Base-by-base conservation (phyloP, 2,888 invertebrate genomes). In the Salticus scenicus region DNA sequence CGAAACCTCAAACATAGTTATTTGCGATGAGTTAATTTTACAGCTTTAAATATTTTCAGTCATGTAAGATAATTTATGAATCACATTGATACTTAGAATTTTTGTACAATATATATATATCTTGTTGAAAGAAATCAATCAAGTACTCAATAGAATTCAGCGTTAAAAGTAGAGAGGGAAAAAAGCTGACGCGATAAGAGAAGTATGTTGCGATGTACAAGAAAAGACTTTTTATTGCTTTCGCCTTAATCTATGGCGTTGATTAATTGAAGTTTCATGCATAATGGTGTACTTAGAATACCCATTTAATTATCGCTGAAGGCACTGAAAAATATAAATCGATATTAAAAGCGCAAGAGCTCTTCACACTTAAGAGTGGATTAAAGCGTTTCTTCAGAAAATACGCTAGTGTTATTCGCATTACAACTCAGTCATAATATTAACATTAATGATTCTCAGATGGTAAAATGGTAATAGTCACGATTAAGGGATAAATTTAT, bases 141-240 rank as follows among this genome's bases (percentile, higher is more conserved):
- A 47, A 47, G 10, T 17, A 2, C 47, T 47, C 47, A 10, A n/a
- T 12, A 47, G 47, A 47, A 47, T 47, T n/a, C 10, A 17, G 47
- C 47, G n/a, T 47, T 47, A 47, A 7, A 17, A 17, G 47, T 12
- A 47, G n/a, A n/a, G n/a, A n/a, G n/a, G n/a, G n/a, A 47, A 47
- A 12, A 47, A 47, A 17, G 17, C 37, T 12, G 7, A 12, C 37
- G 37, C 37, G 37, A 37, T 37, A 47, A 47, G 17, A n/a, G n/a
- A 47, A 47, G 17, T 47, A n/a, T 47, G 14, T 47, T 47, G 2
- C 47, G 47, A 47, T 47, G 47, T 17, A 47, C 8, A 47, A 47
- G 17, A 47, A 12, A 47, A 47, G 47, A 47, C 47, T 47, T 47
- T 47, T 47, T 47, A 47, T 47, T 47, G 47, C 47, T 47, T 47